These are phyloP conservation scores for Ditylenchus weischeri DNA, from an alignment of 2,888 invertebrate species.

Conservation along the genomic window DNA sequence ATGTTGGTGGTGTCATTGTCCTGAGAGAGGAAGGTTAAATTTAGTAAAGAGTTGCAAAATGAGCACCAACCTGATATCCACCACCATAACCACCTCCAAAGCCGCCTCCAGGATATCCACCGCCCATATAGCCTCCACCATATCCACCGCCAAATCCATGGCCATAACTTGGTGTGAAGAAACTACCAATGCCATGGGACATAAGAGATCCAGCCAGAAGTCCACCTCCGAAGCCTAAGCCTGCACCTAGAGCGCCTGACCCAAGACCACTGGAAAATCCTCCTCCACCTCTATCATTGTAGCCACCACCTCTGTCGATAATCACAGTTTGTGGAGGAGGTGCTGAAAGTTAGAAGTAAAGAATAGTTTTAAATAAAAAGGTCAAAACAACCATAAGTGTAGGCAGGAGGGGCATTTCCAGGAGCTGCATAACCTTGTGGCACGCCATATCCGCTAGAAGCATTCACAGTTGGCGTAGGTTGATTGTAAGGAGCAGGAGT, in stretches of 20 bases:
- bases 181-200: conserved; percentile 23
- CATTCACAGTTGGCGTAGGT: background rate
- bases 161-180: conserved; percentile 14
- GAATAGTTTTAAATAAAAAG: background rate
- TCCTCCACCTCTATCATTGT: conserved; percentile 17
- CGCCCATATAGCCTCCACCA: conserved; percentile 15
- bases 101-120: background rate
- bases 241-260: background rate
- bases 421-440: too few species aligned
- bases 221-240: conserved; percentile 22
- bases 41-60: background rate
- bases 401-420: background rate
- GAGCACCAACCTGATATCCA: conserved; percentile 20
- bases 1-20: conserved; percentile 24
- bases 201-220: conserved; percentile 23
- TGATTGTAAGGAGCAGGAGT: background rate
- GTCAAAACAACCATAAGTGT: background rate
- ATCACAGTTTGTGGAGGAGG: conserved; percentile 22
- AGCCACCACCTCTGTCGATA: conserved; percentile 15
- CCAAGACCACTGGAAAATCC: conserved; percentile 2
- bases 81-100: conserved; percentile 17
- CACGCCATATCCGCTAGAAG: background rate
- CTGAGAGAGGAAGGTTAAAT: background rate
- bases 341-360: background rate
- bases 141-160: conserved; percentile 21